phyloP scores from a whole-genome alignment of 2,113 vertebrate species.

The Nesospiza acunhae region DNA sequence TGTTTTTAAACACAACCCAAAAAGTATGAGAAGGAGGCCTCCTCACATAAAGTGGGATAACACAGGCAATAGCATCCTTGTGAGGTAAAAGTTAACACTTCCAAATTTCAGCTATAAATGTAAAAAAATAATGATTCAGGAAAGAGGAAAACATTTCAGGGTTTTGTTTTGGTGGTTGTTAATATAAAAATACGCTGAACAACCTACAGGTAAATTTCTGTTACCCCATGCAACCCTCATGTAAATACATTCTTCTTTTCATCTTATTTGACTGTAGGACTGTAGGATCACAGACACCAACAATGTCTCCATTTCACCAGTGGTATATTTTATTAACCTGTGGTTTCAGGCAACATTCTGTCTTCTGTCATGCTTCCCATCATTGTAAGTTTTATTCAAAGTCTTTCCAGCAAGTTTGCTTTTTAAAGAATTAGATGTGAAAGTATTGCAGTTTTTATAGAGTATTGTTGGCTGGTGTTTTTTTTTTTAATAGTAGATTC shows the following conservation, averaged over 20 bases:
- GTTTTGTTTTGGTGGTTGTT: neutral
- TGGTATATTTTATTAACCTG: slow-evolving; percentile 9
- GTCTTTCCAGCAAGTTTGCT: neutral
- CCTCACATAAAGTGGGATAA: neutral
- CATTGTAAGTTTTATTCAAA: neutral
- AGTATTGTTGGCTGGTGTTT: neutral
- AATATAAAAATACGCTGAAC: neutral
- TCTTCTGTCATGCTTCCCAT: slow-evolving; percentile 10
- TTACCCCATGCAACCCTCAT: neutral
- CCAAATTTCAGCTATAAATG: neutral
- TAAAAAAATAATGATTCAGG: neutral
- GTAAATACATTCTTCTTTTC: neutral
- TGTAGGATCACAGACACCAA: neutral
- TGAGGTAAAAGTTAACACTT: neutral
- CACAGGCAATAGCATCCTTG: neutral
- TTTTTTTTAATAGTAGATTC: neutral
- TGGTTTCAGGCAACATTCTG: neutral
- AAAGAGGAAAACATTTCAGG: neutral
- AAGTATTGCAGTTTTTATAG: neutral
- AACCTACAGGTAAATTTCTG: neutral
- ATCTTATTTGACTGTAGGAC: neutral
- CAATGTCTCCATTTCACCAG: neutral
- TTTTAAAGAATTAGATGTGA: slow-evolving; percentile 8
- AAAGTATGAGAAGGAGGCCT: neutral
- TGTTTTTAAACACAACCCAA: neutral